A percentile compares a stretch with the other conserved stretches of the same genome.
Conservation (phyloP, 2,113 vertebrate species). For the Crotalus tigris region DNA sequence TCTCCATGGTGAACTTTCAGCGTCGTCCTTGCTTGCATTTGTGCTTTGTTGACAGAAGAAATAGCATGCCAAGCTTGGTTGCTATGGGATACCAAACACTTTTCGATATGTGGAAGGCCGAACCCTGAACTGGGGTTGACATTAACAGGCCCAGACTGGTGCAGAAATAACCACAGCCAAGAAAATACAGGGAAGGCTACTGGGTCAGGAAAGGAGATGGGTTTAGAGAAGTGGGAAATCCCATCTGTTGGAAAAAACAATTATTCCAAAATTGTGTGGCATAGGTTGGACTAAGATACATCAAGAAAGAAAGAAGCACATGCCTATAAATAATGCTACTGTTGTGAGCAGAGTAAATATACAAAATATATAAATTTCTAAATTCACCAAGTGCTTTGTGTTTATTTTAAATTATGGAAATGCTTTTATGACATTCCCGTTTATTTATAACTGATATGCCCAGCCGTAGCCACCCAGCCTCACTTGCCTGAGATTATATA, state of each 20-base stretch:
- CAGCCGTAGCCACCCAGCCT: background rate
- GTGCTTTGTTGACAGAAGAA: background rate
- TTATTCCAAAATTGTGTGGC: background rate
- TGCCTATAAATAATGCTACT: background rate
- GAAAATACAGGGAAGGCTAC: too few species aligned
- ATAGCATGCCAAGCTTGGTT: constrained; percentile 23
- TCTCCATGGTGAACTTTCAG: background rate
- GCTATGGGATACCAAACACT: constrained; percentile 25
- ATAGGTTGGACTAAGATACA: background rate
- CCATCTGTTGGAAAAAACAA: background rate
- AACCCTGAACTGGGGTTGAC: background rate
- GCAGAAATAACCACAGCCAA: background rate
- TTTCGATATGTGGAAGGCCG: background rate
- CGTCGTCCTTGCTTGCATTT: background rate
- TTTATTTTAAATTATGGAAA: background rate
- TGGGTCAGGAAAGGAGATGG: background rate
- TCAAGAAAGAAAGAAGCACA: background rate
- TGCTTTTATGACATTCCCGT: background rate
- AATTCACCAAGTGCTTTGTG: background rate
- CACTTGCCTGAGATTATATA: background rate
- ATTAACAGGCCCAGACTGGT: background rate
- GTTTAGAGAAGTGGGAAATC: background rate
- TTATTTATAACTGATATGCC: background rate
- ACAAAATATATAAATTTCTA: background rate
- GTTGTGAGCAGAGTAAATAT: background rate